Base-by-base conservation (phyloP, 2,797 vertebrate species). In the Lagocephalus sceleratus region DNA sequence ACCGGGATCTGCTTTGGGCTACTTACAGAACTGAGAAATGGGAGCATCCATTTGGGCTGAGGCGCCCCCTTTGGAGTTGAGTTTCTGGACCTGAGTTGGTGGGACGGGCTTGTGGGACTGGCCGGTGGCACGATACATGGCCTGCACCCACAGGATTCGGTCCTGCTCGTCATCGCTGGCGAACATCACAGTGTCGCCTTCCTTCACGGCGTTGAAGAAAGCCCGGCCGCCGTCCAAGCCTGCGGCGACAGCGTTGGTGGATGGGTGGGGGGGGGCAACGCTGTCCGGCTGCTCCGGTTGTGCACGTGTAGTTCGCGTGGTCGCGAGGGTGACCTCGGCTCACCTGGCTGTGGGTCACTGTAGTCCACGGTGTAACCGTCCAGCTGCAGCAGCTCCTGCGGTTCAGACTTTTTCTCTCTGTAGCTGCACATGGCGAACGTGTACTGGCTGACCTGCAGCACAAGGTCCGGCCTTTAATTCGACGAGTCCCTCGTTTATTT, bases 1-100 rank as follows among this genome's bases (percentile, higher is more conserved):
- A 65, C 21, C 38, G 11, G 61, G 67, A 70, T 71, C 64, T 60
- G 69, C 63, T 68, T 45, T 17, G 48, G 86, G 84, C 67, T 94
- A 99, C 97, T 99, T 97, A 99, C 97, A 99, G 93, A 99, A 99
- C 92, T 99, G 97, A 73, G 97, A 99, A 88, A 99, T 99, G 66
- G 97, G 97, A 22, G 97, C 97, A 0, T 99, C 97, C 91, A 99
- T 92, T 86, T 99, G 97, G 57, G 97, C 96, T 3, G 96, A 94
- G 39, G 94, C 95, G 63, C 97, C 96, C 73, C 97, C 94, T 91
- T 99, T 99, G 85, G 97, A 98, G 54, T 99, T 99, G 73, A 99
- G 95, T 85, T 99, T 99, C 92, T 99, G 97, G 83, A 99, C 95
- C 91, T 99, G 97, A 85, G 97, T 99, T 16, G 97, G 97, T 0